Base-by-base conservation (phyloP, 2,888 invertebrate species). In the Dichetophora obliterata region DNA sequence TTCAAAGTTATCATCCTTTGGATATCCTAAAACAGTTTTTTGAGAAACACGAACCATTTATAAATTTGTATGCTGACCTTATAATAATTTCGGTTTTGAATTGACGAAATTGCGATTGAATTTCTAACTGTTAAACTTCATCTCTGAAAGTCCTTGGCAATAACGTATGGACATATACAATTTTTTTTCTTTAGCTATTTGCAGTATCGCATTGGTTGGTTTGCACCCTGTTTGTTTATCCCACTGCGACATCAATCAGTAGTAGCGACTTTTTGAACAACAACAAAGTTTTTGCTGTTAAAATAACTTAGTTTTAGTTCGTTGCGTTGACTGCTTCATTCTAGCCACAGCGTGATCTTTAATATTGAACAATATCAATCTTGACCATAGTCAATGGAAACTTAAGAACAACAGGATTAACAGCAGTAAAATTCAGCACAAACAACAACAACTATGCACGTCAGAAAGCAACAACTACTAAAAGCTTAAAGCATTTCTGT, bases 281-380 rank as follows among this genome's bases (percentile, higher is more conserved):
- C 66, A 61, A 9, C 59, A 43, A 43, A 43, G 43, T 43, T 43
- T 2, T 43, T 43, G 43, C 43, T 43, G 11, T 43, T 43, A 11
- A 43, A 27, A 24, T 59, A 59, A 59, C 59, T 59, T 27, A 59
- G 24, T 59, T 59, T 65, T 37, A 31, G 37, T 37, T 31, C 65
- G 34, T 37, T 27, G 9, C 14, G n/a, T n/a, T 22, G 34, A 37
- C 50, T 43, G 34, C 50, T 68, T 68, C 9, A 5, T 8, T 31
- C 70, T 34, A n/a, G 69, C 27, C 75, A 61, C 75, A 75, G 69
- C 69, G 57, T 43, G 75, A 75, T 68, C 50, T 34, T 54, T 69
- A 22, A 69, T 69, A 75, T 75, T 75, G 57, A 61, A 69, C 48
- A 59, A 61, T 68, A 75, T 59, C 57, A 75, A 69, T 75, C 57